These are phyloP conservation scores for Melanerpes aurifrons DNA, from an alignment of 2,113 vertebrate genomes.

Conservation along the genomic window DNA sequence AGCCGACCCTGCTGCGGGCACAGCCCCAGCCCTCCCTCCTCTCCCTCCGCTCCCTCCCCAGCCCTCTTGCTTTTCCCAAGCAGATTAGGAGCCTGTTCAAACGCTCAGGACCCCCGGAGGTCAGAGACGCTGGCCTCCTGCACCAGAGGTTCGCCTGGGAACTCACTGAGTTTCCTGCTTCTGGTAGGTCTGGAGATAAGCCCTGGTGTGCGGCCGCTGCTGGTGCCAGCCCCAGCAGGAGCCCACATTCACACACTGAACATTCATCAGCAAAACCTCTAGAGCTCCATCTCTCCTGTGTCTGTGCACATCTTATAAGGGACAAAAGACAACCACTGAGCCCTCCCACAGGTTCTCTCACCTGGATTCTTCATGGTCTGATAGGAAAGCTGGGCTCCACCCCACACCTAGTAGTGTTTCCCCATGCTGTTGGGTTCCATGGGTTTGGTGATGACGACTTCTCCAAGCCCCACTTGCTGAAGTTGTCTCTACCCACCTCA, in stretches of 20 bases:
- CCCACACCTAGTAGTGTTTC: not conserved
- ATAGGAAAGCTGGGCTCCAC: not conserved
- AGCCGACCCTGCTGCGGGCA: not conserved
- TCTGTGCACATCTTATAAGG: not conserved
- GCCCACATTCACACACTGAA: fast-evolving
- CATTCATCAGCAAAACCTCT: not conserved
- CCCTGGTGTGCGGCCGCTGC: not conserved
- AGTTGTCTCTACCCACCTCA: not conserved
- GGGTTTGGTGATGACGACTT: not conserved
- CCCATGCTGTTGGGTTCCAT: not conserved
- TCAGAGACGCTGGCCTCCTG: not conserved
- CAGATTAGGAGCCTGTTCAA: constrained; percentile 59
- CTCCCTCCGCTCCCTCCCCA: not conserved
- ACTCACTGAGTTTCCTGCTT: constrained; percentile 6
- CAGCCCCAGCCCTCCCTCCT: constrained; percentile 36
- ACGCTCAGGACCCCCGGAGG: not conserved
- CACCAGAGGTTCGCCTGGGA: constrained; percentile 43
- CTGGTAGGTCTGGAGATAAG: constrained; percentile 53
- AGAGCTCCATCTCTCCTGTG: fast-evolving
- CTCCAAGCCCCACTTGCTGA: not conserved
- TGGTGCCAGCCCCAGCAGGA: not conserved
- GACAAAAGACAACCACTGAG: fast-evolving
- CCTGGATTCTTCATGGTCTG: not conserved
- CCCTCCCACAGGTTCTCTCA: fast-evolving
- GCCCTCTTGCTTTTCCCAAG: constrained; percentile 38